These are phyloP conservation scores for Megastigmus dorsalis DNA, from an alignment of 2,888 invertebrate genomes.

Conservation along the genomic window DNA sequence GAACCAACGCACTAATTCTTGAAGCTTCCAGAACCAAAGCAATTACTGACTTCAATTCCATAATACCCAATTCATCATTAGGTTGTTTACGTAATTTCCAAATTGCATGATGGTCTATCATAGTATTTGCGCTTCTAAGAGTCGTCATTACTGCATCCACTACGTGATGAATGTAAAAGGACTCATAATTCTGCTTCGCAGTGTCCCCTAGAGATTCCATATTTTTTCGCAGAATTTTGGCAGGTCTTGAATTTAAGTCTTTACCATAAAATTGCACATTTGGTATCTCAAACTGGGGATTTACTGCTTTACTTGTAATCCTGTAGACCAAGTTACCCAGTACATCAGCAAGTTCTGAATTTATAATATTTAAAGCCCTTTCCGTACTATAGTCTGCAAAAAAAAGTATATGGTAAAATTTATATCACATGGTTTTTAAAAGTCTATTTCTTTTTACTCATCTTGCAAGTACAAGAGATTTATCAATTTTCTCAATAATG, in stretches of 20 bases:
- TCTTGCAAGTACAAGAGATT: neutral
- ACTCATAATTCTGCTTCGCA: constrained; percentile 82
- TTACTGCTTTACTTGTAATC: constrained; percentile 85
- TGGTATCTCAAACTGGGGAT: constrained; percentile 87
- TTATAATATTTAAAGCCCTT: constrained; percentile 85
- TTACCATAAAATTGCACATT: constrained; percentile 75
- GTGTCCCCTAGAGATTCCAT: constrained; percentile 77
- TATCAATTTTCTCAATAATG: neutral
- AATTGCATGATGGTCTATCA: constrained; percentile 90
- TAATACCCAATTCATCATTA: constrained; percentile 73
- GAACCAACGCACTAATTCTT: constrained; percentile 85
- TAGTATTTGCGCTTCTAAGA: constrained; percentile 87
- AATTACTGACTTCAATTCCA: constrained; percentile 83
- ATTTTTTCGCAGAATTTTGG: constrained; percentile 77
- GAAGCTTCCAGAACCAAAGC: constrained; percentile 90
- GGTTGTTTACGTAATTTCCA: constrained; percentile 87
- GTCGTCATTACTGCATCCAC: constrained; percentile 85
- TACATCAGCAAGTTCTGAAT: constrained; percentile 93
- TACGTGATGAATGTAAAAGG: constrained; percentile 88
- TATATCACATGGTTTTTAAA: neutral
- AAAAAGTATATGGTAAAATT: constrained; percentile 5
- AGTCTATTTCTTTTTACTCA: neutral
- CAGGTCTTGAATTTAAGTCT: constrained; percentile 74
- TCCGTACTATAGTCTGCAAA: constrained; percentile 87
- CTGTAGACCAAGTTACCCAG: constrained; percentile 92